A percentile compares a stretch with the other conserved stretches of the same genome.
Evolutionary conservation across 2,888 invertebrate species (phyloP).

Genomic region (Standfussiana lucernea): DNA sequence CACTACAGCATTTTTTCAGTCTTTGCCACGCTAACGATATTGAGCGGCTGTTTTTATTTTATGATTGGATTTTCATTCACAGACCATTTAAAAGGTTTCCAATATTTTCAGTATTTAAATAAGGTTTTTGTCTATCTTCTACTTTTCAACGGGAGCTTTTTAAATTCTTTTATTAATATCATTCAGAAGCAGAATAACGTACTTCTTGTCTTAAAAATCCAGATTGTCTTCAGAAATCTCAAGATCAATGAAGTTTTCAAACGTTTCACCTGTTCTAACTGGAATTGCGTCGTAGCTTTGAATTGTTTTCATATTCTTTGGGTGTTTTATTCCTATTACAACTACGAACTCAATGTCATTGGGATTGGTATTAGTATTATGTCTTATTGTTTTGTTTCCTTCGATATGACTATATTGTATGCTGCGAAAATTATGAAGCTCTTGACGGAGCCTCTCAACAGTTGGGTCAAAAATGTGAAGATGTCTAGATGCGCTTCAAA

Average conservation of each 20-base stretch:
- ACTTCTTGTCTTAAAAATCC: slow-evolving; percentile 24
- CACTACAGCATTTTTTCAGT: slow-evolving; percentile 1
- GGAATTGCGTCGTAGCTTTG: neutral
- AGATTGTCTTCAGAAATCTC: slow-evolving; percentile 19
- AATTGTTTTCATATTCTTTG: slow-evolving; percentile 7
- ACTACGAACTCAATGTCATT: slow-evolving; percentile 6
- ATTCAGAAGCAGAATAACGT: slow-evolving; percentile 20
- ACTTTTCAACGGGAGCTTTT: slow-evolving; percentile 10
- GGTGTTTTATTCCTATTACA: slow-evolving; percentile 15
- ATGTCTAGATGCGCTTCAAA: neutral
- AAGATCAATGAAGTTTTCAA: slow-evolving; percentile 3
- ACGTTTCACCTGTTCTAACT: neutral
- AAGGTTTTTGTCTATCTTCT: slow-evolving; percentile 12
- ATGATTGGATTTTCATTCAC: slow-evolving; percentile 22
- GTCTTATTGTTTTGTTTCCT: slow-evolving; percentile 11
- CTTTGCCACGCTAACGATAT: neutral
- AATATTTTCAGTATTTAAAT: slow-evolving; percentile 16
- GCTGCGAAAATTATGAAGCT: slow-evolving; percentile 27
- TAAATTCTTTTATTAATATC: slow-evolving; percentile 13
- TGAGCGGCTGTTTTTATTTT: slow-evolving; percentile 15
- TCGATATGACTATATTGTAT: slow-evolving; percentile 18
- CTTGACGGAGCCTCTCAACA: slow-evolving; percentile 1
- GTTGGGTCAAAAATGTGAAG: slow-evolving; percentile 8
- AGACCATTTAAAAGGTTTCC: slow-evolving; percentile 3
- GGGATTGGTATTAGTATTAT: slow-evolving; percentile 12